A percentile compares a stretch with the other conserved stretches of the same genome.
These are phyloP conservation scores for Drosophila simulans DNA, from an alignment of 1,140 invertebrate species.

Conservation along the genomic window DNA sequence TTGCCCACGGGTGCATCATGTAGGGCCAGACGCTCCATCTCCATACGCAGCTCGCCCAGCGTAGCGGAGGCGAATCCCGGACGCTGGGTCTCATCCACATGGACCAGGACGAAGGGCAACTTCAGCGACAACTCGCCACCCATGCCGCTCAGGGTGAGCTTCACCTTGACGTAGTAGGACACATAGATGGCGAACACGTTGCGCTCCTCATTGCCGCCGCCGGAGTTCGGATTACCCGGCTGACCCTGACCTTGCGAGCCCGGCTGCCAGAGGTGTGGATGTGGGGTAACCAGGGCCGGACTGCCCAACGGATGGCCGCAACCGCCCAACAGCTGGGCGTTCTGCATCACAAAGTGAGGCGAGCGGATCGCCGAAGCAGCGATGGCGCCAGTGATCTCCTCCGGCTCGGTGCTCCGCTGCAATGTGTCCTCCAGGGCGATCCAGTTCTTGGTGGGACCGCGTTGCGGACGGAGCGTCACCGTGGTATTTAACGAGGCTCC, in stretches of 20 bases:
- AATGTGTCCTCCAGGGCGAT: slow-evolving; percentile 81
- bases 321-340: slow-evolving; percentile 38
- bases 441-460: slow-evolving; percentile 85
- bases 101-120: slow-evolving; percentile 90
- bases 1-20: slow-evolving; percentile 65
- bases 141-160: slow-evolving; percentile 91
- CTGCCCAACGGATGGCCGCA: slow-evolving; percentile 47
- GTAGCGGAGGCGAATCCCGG: slow-evolving; percentile 44
- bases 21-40: slow-evolving; percentile 65
- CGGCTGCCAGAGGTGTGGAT: slow-evolving; percentile 30
- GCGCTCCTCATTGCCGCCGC: slow-evolving; percentile 86
- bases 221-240: background rate
- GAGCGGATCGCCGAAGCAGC: slow-evolving; percentile 79
- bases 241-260: slow-evolving; percentile 10
- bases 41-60: slow-evolving; percentile 54
- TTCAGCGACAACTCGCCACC: slow-evolving; percentile 92
- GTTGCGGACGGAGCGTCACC: slow-evolving; percentile 89
- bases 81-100: slow-evolving; percentile 66
- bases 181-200: slow-evolving; percentile 96
- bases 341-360: slow-evolving; percentile 65
- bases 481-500: slow-evolving; percentile 87
- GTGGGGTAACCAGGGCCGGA: slow-evolving; percentile 55
- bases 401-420: slow-evolving; percentile 81
- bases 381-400: slow-evolving; percentile 77
- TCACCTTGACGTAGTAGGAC: slow-evolving; percentile 95